phyloP scores from a whole-genome alignment of 2,797 vertebrate species.

The Dipus sagitta region DNA sequence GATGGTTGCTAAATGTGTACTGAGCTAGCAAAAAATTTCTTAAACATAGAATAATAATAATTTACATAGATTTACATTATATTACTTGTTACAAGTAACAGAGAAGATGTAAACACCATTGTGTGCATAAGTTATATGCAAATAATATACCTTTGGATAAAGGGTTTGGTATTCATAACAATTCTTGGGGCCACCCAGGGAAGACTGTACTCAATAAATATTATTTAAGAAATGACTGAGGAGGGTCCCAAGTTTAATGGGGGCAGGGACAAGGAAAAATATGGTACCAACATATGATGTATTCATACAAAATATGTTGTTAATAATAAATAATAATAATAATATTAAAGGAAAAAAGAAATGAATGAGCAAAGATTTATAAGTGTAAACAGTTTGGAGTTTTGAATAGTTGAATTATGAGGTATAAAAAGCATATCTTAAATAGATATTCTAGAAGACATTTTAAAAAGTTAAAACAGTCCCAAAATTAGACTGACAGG shows the following conservation, averaged over 20 bases:
- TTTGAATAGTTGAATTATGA: not conserved
- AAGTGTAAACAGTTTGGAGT: not conserved
- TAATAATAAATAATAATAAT: too few relatives aligned
- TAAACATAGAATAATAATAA: not conserved
- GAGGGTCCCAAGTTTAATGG: too few relatives aligned
- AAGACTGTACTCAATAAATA: not conserved
- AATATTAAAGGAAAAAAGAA: too few relatives aligned
- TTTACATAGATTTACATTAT: not conserved
- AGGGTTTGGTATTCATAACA: not conserved
- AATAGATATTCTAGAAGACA: not conserved
- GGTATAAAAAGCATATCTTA: not conserved
- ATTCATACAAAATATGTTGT: too few relatives aligned
- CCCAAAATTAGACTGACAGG: not conserved
- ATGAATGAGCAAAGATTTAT: too few relatives aligned
- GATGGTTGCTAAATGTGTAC: not conserved
- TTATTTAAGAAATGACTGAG: not conserved
- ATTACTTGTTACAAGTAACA: not conserved
- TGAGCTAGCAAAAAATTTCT: not conserved
- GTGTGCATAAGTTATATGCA: not conserved
- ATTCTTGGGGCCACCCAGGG: not conserved
- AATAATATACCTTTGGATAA: too few relatives aligned
- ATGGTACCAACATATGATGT: too few relatives aligned
- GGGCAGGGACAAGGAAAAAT: too few relatives aligned
- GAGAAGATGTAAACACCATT: not conserved
- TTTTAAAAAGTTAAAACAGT: not conserved